Base-by-base conservation (phyloP, 2,113 vertebrate genomes). In the Centropristis striata region DNA sequence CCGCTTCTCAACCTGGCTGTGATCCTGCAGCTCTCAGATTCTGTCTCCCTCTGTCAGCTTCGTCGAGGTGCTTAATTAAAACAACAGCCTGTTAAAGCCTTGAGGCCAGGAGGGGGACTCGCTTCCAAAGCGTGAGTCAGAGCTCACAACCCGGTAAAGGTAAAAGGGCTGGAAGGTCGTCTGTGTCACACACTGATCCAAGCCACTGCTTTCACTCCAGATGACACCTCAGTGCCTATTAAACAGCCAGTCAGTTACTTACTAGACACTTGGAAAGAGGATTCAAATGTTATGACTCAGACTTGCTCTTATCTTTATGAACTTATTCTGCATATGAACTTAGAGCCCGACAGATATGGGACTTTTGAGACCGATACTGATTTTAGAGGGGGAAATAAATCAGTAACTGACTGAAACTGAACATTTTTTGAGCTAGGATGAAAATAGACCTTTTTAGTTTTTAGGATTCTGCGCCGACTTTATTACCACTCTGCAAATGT, bases 41-140 rank as follows among this genome's bases (percentile, higher is more conserved):
- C n/a, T n/a, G 57, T 42, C 70, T 42, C 57, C 66, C 18, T 44
- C 42, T 42, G 81, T 84, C 71, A 3, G 67, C 68, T 49, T 49
- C 10, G 16, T 66, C 61, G 11, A 5, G 74, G 74, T 3, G 78
- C 74, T 85, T 83, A 83, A 89, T 89, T 89, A 85, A 88, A 88
- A 87, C 84, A 81, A 79, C 80, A 84, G 71, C 55, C 59, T 1
- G 79, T 42, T 68, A 32, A 86, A 75, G 66, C 51, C 77, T 76
- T 5, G 0, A 7, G 68, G 76, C 78, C 21, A 4, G 21, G 46
- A 49, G 63, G 51, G 49, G 37, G 0, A 8, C 71, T 78, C 57
- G 0, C 54, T 21, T 67, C 73, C 64, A 3, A 47, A 72, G 82
- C 47, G 75, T 77, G 75, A 83, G 61, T 83, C 78, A 59, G 70